Percentiles rank a stretch among this genome's conserved stretches.
Evolutionary conservation across 2,888 invertebrate genomes (phyloP).

Genomic region (Tenthredo mesomela): DNA sequence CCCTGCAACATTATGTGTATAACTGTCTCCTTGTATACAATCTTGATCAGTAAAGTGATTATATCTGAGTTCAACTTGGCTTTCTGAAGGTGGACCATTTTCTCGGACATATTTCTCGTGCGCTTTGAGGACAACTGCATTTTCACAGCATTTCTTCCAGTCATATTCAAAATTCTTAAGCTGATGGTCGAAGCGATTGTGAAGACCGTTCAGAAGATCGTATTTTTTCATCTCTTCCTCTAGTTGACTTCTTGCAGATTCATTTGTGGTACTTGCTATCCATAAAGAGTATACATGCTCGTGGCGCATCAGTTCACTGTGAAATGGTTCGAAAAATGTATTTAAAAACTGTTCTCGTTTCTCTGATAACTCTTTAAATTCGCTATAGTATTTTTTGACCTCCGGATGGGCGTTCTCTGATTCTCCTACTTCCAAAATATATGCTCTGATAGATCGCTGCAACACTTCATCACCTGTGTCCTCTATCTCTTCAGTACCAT

Average conservation of each 20-base stretch:
- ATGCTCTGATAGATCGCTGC: neutral
- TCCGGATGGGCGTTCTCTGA: neutral
- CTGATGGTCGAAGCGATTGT: neutral
- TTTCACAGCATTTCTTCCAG: neutral
- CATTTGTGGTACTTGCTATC: conserved; percentile 41
- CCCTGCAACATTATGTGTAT: neutral
- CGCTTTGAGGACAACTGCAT: neutral
- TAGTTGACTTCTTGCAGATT: conserved; percentile 33
- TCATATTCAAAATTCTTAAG: neutral
- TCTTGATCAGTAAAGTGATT: neutral
- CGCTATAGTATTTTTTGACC: conserved; percentile 52
- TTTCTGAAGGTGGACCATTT: neutral
- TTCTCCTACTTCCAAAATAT: neutral
- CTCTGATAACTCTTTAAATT: conserved; percentile 21
- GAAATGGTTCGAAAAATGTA: conserved; percentile 54
- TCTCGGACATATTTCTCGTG: neutral
- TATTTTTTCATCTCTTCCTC: neutral
- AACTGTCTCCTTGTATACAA: neutral
- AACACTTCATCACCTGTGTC: neutral
- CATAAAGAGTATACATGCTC: conserved; percentile 52
- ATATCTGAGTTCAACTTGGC: neutral
- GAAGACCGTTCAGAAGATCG: neutral
- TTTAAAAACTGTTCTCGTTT: conserved; percentile 46
- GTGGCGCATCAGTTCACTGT: conserved; percentile 51
- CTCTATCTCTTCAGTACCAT: neutral